phyloP scores from a whole-genome alignment of 1,140 invertebrate genomes.

The Trichonephila clavipes region DNA sequence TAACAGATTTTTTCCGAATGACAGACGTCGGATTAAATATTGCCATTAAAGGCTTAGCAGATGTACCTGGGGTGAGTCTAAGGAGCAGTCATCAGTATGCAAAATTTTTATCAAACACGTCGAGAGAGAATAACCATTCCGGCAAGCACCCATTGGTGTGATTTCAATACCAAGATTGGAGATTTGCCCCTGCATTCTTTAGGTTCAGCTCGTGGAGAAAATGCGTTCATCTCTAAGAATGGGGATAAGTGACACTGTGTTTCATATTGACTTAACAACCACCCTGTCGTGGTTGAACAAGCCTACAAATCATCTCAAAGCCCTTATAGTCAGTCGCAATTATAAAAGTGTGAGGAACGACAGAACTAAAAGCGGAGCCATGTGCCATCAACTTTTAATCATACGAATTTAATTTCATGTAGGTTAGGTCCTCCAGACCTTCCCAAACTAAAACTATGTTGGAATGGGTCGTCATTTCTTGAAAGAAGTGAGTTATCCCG shows the following conservation, averaged over 20 bases:
- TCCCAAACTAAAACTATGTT: background rate
- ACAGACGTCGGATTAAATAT: background rate
- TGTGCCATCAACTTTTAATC: slow-evolving; percentile 11
- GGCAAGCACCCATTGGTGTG: slow-evolving; percentile 11
- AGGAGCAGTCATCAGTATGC: background rate
- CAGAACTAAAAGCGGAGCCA: background rate
- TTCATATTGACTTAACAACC: background rate
- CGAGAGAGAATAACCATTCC: background rate
- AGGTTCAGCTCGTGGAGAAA: background rate
- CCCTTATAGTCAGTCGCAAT: background rate
- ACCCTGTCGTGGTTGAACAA: background rate
- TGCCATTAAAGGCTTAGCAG: background rate
- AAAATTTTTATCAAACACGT: background rate
- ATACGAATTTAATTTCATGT: background rate
- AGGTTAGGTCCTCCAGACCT: background rate
- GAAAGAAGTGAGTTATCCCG: background rate
- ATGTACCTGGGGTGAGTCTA: background rate
- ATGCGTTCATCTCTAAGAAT: background rate
- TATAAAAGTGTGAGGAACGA: background rate
- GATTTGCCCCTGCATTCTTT: background rate
- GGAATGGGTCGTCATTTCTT: background rate
- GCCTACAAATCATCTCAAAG: background rate
- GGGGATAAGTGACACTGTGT: background rate
- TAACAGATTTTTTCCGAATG: background rate
- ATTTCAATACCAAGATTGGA: background rate